These are phyloP conservation scores for Meriones unguiculatus DNA, from an alignment of 2,113 vertebrate species.

Conservation along the genomic window DNA sequence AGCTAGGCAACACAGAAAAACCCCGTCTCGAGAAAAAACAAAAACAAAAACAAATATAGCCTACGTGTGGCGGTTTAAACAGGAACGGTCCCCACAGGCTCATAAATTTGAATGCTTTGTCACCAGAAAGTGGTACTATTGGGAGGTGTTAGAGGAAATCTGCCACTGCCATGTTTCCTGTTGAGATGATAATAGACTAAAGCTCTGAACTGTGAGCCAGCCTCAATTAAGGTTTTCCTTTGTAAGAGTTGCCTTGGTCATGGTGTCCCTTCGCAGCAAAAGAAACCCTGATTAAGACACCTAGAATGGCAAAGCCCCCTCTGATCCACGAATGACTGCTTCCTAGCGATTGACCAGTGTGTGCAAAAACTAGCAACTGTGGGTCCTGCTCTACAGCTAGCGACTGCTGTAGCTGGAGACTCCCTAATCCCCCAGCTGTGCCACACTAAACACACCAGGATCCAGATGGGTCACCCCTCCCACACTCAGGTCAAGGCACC, in stretches of 20 bases:
- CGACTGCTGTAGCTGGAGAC: neutral
- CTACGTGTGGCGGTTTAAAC: neutral
- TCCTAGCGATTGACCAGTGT: neutral
- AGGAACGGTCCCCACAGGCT: neutral
- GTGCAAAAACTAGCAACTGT: neutral
- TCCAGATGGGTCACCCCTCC: neutral
- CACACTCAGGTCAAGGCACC: neutral
- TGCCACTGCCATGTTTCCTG: neutral
- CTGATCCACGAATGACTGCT: neutral
- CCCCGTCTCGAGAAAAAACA: too few species aligned
- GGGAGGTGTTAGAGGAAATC: neutral
- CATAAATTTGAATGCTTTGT: neutral
- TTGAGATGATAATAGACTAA: too few species aligned
- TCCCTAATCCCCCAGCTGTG: neutral
- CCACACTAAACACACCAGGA: neutral
- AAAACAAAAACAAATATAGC: too few species aligned
- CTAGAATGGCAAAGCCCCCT: neutral
- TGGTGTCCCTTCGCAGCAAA: neutral
- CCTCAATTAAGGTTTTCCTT: neutral
- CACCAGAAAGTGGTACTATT: neutral
- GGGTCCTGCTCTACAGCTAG: neutral
- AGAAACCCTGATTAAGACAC: neutral
- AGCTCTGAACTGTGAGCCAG: too few species aligned
- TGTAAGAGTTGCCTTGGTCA: neutral
- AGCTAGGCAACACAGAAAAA: too few species aligned